Conservation (phyloP, 1,140 invertebrate genomes). For the Aporrectodea caliginosa region DNA sequence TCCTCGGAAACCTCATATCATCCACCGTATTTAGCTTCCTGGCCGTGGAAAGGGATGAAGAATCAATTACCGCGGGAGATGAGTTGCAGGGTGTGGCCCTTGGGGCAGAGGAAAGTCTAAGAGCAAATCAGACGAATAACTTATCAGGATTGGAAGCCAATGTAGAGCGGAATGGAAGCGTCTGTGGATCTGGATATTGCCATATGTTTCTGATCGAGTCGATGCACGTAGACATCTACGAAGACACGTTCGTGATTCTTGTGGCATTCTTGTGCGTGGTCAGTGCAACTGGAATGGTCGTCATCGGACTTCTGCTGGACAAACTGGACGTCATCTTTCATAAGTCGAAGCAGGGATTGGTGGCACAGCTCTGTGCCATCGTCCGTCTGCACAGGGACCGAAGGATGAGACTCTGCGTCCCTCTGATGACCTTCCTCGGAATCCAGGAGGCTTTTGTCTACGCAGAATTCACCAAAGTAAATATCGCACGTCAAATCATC, state of each 20-base stretch:
- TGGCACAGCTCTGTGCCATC: conserved; percentile 26
- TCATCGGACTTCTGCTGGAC: conserved; percentile 47
- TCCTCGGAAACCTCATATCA: conserved; percentile 52
- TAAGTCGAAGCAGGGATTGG: conserved; percentile 11
- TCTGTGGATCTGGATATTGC: conserved; percentile 13
- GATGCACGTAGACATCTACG: conserved; percentile 2
- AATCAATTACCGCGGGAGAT: neutral
- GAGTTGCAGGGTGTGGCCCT: neutral
- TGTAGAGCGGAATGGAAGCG: neutral
- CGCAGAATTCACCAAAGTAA: conserved; percentile 51
- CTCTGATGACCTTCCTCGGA: conserved; percentile 48
- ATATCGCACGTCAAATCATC: neutral
- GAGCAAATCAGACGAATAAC: too few relatives aligned
- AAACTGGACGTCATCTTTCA: conserved; percentile 43
- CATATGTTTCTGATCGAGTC: neutral
- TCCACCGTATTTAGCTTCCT: conserved; percentile 37
- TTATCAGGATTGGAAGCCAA: too few relatives aligned
- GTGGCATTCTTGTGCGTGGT: conserved; percentile 48
- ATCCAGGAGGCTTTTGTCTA: conserved; percentile 52
- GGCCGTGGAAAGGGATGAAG: neutral
- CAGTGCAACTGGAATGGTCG: conserved; percentile 43
- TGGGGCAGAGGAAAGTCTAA: neutral
- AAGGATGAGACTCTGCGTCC: conserved; percentile 47
- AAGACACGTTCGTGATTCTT: conserved; percentile 36
- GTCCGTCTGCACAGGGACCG: conserved; percentile 41